Evolutionary conservation across 2,113 vertebrate genomes (phyloP), one percentile per base, ranked within the genome.

Genomic region (Pseudorectes ferrugineus): DNA sequence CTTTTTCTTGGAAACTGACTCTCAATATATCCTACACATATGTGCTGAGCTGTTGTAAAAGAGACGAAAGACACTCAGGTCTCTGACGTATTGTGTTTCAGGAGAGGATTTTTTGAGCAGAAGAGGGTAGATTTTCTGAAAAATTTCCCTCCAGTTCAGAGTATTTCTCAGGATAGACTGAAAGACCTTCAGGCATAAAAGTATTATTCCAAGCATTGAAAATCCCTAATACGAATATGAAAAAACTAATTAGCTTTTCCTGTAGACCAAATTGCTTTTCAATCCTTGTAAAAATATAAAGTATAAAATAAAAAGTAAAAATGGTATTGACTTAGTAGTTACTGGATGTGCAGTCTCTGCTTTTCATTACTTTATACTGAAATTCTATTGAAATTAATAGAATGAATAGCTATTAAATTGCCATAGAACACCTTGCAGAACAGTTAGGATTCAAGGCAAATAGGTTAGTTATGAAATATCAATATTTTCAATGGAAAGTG

Each of bases 391-490:
- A 93, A 93, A 94, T 92, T 92, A 95, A 70, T 72, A 62, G 35
- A 93, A 93, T 80, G 91, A 96, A 77, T 92, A 77, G 31, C 19
- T 84, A 63, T 75, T 90, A 80, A 66, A 77, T 54, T 86, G 40
- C 48, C 31, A 36, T n/a, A 81, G 40, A 81, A 81, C 13, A 86
- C 67, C 74, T 79, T 58, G 59, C 26, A 92, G 65, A 86, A 77
- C 40, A 52, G n/a, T 48, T 81, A 84, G 40, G 62, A 92, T 78
- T 92, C 52, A 90, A 77, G 67, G 88, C 26, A 85, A 88, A 81
- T 55, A 25, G 33, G n/a, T 85, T 85, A 77, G 58, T 81, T 75
- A 74, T 33, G 23, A 92, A 95, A 84, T 67, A 66, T 12, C 36
- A 63, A 63, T 71, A 54, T 78, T 88, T 95, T 86, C 75, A 84